Conservation (phyloP, 2,888 invertebrate genomes). For the Stenolophus ochropezus region DNA sequence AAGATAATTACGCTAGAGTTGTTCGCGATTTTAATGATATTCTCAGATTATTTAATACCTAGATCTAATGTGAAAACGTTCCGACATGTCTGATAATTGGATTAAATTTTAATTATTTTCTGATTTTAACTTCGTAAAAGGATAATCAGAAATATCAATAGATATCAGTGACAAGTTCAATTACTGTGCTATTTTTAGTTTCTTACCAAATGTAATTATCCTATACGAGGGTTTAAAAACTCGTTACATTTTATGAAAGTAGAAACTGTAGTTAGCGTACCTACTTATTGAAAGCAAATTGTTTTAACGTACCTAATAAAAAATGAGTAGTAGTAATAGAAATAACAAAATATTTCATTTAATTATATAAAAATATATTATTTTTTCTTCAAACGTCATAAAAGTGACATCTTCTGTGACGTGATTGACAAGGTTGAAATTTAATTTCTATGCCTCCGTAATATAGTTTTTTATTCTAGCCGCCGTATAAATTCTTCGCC, state of each 20-base stretch:
- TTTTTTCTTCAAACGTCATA: no score
- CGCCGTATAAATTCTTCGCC: no score
- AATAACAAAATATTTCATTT: no score
- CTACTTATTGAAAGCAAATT: not conserved
- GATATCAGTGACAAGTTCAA: not conserved
- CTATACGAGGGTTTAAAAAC: not conserved
- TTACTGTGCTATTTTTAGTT: not conserved
- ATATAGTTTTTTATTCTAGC: no score
- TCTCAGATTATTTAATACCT: constrained; percentile 23
- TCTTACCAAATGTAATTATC: not conserved
- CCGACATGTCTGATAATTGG: constrained; percentile 13
- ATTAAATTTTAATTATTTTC: constrained; percentile 36
- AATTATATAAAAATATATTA: no score
- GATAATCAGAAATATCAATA: not conserved
- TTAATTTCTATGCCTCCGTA: no score
- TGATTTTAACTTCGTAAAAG: not conserved
- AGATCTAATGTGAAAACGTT: constrained; percentile 16
- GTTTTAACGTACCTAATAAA: not conserved
- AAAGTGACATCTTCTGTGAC: no score
- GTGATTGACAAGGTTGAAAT: no score
- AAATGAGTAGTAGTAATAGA: no score
- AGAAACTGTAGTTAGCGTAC: not conserved
- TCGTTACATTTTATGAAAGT: not conserved
- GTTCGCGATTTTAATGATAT: constrained; percentile 44
- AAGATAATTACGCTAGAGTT: constrained; percentile 32